These are phyloP conservation scores for Anthoscopus minutus DNA, from an alignment of 2,113 vertebrate genomes.

Conservation along the genomic window DNA sequence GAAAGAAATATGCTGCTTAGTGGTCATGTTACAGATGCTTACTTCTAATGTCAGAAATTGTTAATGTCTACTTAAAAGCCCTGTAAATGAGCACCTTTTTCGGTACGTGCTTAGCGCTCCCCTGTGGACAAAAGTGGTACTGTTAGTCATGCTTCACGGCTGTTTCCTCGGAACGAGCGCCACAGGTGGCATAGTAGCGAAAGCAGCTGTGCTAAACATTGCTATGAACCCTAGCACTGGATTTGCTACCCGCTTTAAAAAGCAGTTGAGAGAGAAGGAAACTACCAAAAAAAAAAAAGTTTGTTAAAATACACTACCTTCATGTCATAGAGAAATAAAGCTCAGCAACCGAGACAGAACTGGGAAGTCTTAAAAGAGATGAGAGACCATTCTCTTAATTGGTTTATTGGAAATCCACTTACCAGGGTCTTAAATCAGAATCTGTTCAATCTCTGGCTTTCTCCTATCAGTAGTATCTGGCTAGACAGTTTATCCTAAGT, in stretches of 20 bases:
- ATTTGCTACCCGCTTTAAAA: neutral
- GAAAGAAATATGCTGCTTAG: neutral
- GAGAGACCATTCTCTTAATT: neutral
- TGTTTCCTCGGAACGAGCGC: neutral
- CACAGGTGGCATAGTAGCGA: neutral
- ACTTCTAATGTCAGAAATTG: neutral
- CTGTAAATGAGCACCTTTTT: neutral
- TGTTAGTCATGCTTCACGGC: neutral
- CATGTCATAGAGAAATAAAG: neutral
- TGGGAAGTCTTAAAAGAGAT: neutral
- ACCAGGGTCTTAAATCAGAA: neutral
- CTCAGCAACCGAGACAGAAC: neutral
- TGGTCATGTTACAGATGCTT: neutral
- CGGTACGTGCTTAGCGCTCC: neutral
- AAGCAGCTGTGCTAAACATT: neutral
- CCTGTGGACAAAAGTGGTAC: neutral
- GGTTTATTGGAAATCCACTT: neutral
- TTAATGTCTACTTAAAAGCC: neutral
- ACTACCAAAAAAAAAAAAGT: too few relatives aligned
- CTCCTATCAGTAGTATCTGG: neutral
- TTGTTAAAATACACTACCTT: neutral
- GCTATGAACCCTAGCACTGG: neutral
- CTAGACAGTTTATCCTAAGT: neutral
- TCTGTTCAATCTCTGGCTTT: neutral
- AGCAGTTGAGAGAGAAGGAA: accelerated